phyloP scores from a whole-genome alignment of 2,113 vertebrate genomes.

The Collichthys lucidus region DNA sequence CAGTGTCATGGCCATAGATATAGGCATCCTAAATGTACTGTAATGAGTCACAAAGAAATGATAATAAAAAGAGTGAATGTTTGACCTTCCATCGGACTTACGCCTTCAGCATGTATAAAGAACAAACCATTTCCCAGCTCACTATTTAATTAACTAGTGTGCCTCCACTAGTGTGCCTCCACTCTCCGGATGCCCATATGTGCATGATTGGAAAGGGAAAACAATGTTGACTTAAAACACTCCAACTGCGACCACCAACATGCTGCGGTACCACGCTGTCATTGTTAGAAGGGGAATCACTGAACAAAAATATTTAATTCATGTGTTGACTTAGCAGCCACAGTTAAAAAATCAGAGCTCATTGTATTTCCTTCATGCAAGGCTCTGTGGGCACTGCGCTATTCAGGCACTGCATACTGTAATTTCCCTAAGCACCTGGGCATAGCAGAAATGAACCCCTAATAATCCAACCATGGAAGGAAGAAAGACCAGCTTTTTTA shows the following conservation, averaged over 20 bases:
- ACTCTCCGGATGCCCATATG: not conserved
- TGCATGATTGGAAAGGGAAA: not conserved
- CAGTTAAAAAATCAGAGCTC: slow-evolving; percentile 34
- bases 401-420: slow-evolving; percentile 14
- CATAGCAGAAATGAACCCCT: not conserved
- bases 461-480: not conserved
- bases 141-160: slow-evolving; percentile 1
- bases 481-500: not conserved
- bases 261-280: not conserved
- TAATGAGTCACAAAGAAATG: not conserved
- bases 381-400: slow-evolving; percentile 16
- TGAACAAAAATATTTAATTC: slow-evolving; percentile 42
- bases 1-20: slow-evolving; percentile 1
- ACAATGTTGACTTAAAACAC: not conserved
- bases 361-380: slow-evolving; percentile 1
- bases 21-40: slow-evolving; percentile 1
- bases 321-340: slow-evolving; percentile 35
- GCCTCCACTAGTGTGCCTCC: too few species aligned
- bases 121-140: not conserved
- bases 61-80: slow-evolving; percentile 23
- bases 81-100: not conserved
- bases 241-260: slow-evolving; percentile 28
- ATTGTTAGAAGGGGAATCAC: slow-evolving; percentile 12
- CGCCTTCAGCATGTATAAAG: not conserved
- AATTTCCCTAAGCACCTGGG: slow-evolving; percentile 18